Evolutionary conservation across 2,113 vertebrate species (phyloP).

Genomic region (Aldabrachelys gigantea): DNA sequence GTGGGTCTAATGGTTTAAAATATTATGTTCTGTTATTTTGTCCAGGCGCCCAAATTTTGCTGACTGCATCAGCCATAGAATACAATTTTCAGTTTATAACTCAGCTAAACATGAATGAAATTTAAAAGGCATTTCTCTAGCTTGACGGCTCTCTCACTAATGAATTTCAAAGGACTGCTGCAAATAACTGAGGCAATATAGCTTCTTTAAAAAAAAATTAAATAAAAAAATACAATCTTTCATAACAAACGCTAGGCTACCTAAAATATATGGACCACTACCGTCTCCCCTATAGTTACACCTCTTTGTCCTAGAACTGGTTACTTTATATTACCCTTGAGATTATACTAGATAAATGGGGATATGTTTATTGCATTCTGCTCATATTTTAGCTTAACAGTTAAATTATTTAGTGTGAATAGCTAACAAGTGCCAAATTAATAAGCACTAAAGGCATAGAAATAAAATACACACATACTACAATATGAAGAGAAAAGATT

Average conservation of each 20-base stretch:
- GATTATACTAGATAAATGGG: not conserved
- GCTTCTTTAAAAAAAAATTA: not conserved
- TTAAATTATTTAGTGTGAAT: not conserved
- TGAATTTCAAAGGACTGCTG: not conserved
- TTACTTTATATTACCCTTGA: not conserved
- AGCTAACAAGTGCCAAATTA: not conserved
- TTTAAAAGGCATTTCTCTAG: not conserved
- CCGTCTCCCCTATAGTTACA: not conserved
- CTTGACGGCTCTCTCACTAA: not conserved
- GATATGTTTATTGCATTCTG: not conserved
- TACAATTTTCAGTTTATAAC: not conserved
- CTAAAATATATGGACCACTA: not conserved
- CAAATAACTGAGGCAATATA: not conserved
- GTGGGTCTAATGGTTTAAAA: accelerated
- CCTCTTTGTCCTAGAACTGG: not conserved
- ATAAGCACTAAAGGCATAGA: not conserved
- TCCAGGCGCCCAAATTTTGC: not conserved
- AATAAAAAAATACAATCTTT: not conserved
- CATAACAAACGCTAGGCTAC: not conserved
- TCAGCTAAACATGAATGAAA: not conserved
- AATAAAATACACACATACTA: slow-evolving; percentile 1
- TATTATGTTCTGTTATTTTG: not conserved
- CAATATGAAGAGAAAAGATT: not conserved
- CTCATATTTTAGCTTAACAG: not conserved
- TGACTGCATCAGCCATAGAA: not conserved